Percentiles rank a stretch among this genome's conserved stretches.
Evolutionary conservation across 2,113 vertebrate genomes (phyloP).

Genomic region (Bubo scandiacus): DNA sequence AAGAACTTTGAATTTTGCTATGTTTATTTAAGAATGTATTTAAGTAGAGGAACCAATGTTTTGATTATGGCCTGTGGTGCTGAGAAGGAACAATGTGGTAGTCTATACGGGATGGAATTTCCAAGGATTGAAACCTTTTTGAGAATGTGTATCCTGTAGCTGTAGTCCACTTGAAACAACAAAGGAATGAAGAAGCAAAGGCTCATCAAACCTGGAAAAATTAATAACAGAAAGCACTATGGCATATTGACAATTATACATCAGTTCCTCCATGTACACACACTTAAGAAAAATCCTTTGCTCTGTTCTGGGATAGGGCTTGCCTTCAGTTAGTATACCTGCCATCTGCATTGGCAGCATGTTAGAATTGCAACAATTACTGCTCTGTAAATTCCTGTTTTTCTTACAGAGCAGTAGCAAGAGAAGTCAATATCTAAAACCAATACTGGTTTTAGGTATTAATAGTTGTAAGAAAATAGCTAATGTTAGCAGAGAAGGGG

Average conservation of each 20-base stretch:
- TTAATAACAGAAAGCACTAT: neutral
- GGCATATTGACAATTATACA: neutral
- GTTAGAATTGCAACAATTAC: neutral
- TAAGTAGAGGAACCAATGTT: neutral
- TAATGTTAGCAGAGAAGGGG: neutral
- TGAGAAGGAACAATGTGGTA: neutral
- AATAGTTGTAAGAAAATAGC: neutral
- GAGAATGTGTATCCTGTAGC: neutral
- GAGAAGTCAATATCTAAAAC: neutral
- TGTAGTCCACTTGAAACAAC: neutral
- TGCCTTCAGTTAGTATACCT: neutral
- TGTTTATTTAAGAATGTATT: neutral
- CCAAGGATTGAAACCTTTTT: neutral
- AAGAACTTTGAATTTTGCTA: neutral
- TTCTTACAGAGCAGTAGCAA: neutral
- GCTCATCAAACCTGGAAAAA: neutral
- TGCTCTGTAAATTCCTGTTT: neutral
- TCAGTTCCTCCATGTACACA: neutral
- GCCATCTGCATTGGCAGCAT: fast-evolving
- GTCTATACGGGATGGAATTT: neutral
- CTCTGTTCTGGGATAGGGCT: neutral
- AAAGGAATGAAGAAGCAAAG: neutral
- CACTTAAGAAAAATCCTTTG: neutral
- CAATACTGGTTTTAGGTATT: neutral
- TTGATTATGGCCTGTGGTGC: neutral